phyloP scores from a whole-genome alignment of 2,888 invertebrate species.

The Hipparchia semele region DNA sequence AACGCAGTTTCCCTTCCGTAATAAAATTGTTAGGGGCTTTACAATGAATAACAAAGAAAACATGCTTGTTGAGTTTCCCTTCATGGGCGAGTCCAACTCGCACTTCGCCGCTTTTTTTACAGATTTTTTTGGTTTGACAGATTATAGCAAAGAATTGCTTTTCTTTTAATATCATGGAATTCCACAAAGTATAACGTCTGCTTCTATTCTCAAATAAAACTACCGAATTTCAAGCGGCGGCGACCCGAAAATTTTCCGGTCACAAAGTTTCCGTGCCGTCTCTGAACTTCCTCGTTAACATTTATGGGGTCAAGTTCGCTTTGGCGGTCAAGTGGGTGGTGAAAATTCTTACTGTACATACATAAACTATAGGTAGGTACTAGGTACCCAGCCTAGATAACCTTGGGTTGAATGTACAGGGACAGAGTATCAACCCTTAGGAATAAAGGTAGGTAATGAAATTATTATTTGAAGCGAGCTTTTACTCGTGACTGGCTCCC shows the following conservation, averaged over 20 bases:
- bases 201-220: background rate
- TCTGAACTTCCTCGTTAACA: constrained; percentile 30
- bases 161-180: too few species aligned
- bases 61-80: background rate
- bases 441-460: too few species aligned
- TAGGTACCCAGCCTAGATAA: background rate
- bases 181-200: too few species aligned
- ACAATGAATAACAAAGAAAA: background rate
- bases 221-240: background rate
- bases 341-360: background rate
- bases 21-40: background rate
- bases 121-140: too few species aligned
- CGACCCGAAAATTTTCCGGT: constrained; percentile 23
- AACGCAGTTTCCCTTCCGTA: background rate
- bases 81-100: too few species aligned
- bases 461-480: too few species aligned
- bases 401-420: background rate
- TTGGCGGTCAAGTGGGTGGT: constrained; percentile 10
- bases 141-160: too few species aligned
- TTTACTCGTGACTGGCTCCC: too few species aligned
- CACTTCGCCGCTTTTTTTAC: too few species aligned
- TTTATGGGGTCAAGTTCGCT: constrained; percentile 38
- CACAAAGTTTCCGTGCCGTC: constrained; percentile 7
- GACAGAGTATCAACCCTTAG: too few species aligned
- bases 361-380: background rate